phyloP scores from a whole-genome alignment of 2,888 invertebrate species.

The Trissolcus brochymenae region DNA sequence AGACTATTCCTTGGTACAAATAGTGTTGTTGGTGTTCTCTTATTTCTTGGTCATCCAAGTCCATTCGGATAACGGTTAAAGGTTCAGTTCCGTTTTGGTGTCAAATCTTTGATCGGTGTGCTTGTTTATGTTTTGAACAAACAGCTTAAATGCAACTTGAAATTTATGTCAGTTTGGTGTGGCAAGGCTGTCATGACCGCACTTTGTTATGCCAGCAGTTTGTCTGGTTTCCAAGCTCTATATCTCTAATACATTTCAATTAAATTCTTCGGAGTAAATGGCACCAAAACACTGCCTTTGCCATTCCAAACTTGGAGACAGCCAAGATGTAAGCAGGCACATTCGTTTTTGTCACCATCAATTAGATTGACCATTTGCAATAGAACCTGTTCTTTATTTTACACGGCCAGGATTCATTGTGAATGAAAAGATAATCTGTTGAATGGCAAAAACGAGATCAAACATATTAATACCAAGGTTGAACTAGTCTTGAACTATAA shows the following conservation, averaged over 20 bases:
- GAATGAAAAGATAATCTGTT: not conserved
- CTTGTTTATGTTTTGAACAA: conserved; percentile 74
- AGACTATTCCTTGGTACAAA: conserved; percentile 74
- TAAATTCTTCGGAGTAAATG: conserved; percentile 66
- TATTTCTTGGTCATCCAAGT: conserved; percentile 78
- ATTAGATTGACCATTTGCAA: conserved; percentile 6
- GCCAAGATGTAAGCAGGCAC: conserved; percentile 80
- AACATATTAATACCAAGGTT: conserved; percentile 28
- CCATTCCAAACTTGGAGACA: conserved; percentile 85
- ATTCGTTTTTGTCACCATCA: conserved; percentile 57
- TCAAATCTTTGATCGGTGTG: conserved; percentile 77
- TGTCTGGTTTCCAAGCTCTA: conserved; percentile 30
- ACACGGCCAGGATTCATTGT: not conserved
- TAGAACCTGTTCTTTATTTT: not conserved
- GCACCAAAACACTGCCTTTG: conserved; percentile 83
- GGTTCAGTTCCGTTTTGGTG: conserved; percentile 81
- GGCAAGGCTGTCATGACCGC: conserved; percentile 77
- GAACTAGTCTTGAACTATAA: conserved; percentile 30
- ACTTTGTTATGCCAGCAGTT: conserved; percentile 61
- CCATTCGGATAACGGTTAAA: conserved; percentile 72
- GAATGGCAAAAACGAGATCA: conserved; percentile 24
- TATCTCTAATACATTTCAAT: conserved; percentile 20
- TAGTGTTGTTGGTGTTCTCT: conserved; percentile 71
- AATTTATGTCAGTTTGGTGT: conserved; percentile 76
- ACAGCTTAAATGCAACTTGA: conserved; percentile 53